Base-by-base conservation (phyloP, 2,797 vertebrate species). In the Urocyon cinereoargenteus region DNA sequence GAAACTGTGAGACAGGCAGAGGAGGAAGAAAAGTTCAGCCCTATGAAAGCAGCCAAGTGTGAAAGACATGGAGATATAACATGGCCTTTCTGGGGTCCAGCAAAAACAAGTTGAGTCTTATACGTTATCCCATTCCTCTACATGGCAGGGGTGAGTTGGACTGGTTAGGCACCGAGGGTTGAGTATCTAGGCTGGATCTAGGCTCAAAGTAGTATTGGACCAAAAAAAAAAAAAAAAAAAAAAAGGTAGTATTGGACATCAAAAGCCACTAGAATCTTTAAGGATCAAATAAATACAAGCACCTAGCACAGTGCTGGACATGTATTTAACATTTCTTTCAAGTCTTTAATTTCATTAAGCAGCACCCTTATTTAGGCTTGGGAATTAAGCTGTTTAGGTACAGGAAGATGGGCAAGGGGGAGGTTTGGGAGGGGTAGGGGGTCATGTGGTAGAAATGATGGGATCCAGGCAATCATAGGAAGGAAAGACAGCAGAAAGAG, bases 1-100 rank as follows among this genome's bases (percentile, higher is more conserved):
- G 83, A 84, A 93, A 84, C n/a, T 51, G 19, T 3, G 21, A 79
- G 34, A 40, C 9, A 81, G 59, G 85, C n/a, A 85, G 10, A 86
- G n/a, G 34, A 82, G n/a, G 45, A 90, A 68, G 87, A 53, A 87
- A 81, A 94, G 40, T 84, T 53, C 81, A 95, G 59, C 36, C 49
- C 79, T 18, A 86, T 45, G 28, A 19, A 75, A 85, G 86, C 53
- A 75, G 68, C 66, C n/a, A 22, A 59, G 55, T 34, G 19, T 24
- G 31, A 15, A 75, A 92, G 22, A 55, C 8, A 31, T 3, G 15
- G 7, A 83, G 40, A 53, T 18, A 61, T 10, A 92, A 83, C 0
- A 19, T 2, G 36, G 68, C 3, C 45, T 66, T 68, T 57, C 15
- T 5, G 55, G 45, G 59, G 36, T 75, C 45, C 28, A 62, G 68